These are phyloP conservation scores for Hippasteria phrygiana DNA, from an alignment of 53 echinoderm and acorn worm genomes.

Conservation along the genomic window DNA sequence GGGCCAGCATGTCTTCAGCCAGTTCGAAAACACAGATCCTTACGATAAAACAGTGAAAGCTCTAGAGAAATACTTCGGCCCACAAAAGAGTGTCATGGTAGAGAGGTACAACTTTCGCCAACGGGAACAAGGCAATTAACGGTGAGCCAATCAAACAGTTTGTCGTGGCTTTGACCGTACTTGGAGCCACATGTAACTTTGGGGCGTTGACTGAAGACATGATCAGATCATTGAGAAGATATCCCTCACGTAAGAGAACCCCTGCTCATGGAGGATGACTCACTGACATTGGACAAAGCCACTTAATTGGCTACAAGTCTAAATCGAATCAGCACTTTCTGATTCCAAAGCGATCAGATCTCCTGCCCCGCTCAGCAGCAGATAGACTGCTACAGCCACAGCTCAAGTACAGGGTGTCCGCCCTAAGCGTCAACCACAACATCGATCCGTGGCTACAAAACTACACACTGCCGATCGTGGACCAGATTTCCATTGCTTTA, in stretches of 20 bases:
- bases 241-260: conserved; percentile 30
- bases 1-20: not conserved
- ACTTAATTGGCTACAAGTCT: conserved; percentile 22
- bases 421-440: conserved; percentile 32
- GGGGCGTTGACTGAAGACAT: conserved; percentile 51
- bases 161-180: conserved; percentile 54
- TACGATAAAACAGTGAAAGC: conserved; percentile 9
- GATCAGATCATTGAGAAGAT: conserved; percentile 64
- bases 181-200: conserved; percentile 47
- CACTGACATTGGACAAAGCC: not conserved
- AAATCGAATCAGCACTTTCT: conserved; percentile 32
- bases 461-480: not conserved
- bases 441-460: not conserved
- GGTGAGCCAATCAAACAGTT: conserved; percentile 54
- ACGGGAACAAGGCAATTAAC: conserved; percentile 26
- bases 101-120: conserved; percentile 65
- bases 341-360: conserved; percentile 36
- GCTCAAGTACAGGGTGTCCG: conserved; percentile 15
- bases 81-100: conserved; percentile 51
- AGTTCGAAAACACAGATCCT: conserved; percentile 6
- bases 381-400: not conserved
- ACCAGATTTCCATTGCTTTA: conserved; percentile 41
- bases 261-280: conserved; percentile 50
- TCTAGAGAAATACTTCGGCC: conserved; percentile 52
- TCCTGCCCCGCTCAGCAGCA: not conserved